phyloP scores from a whole-genome alignment of 2,888 invertebrate genomes.

The Pecten maximus region DNA sequence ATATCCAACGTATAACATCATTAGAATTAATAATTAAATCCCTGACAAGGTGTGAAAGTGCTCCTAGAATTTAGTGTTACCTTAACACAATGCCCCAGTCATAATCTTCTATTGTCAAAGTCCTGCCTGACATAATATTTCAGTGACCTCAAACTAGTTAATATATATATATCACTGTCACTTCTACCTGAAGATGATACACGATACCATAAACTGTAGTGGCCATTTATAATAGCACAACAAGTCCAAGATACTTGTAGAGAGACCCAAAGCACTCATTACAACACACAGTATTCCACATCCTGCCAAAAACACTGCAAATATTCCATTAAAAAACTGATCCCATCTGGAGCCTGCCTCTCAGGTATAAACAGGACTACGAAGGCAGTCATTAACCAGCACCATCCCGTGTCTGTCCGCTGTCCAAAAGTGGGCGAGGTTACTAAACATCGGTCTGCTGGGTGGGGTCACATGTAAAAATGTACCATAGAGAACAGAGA shows the following conservation, averaged over 20 bases:
- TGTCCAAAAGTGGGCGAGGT: not conserved
- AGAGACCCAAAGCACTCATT: not conserved
- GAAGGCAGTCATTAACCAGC: not conserved
- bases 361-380: not conserved
- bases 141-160: not conserved
- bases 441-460: not conserved
- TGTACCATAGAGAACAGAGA: not conserved
- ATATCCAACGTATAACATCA: not conserved
- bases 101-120: not conserved
- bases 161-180: not conserved
- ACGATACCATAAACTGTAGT: not conserved
- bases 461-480: conserved; percentile 3
- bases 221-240: not conserved
- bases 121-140: not conserved
- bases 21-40: not conserved
- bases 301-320: conserved; percentile 13
- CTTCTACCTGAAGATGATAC: not conserved
- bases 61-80: not conserved
- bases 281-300: not conserved
- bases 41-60: not conserved
- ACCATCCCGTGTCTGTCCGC: not conserved
- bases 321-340: not conserved
- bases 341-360: not conserved
- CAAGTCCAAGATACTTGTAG: not conserved
- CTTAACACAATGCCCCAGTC: not conserved